phyloP scores from a whole-genome alignment of 1,140 invertebrate species.

The Cotesia typhae region DNA sequence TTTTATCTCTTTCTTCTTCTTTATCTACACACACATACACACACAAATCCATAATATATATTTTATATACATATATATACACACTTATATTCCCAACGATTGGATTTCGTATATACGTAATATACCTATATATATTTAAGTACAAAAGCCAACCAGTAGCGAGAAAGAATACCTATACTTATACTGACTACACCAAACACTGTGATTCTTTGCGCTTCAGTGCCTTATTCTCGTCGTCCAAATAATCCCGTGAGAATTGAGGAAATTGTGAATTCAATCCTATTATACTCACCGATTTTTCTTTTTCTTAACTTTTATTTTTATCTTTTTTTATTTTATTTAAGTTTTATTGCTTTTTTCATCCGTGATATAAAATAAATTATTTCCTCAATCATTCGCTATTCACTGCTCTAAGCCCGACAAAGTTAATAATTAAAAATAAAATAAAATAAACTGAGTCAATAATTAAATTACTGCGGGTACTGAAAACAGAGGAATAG shows the following conservation, averaged over 20 bases:
- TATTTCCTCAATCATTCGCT: too few species aligned
- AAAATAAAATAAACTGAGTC: too few species aligned
- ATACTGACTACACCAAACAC: neutral
- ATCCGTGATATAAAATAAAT: too few species aligned
- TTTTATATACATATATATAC: neutral
- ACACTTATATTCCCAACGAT: neutral
- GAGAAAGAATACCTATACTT: too few species aligned
- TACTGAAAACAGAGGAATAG: too few species aligned
- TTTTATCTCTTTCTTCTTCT: slow-evolving; percentile 10
- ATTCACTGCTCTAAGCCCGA: too few species aligned
- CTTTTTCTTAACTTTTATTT: neutral
- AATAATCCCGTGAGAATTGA: slow-evolving; percentile 7
- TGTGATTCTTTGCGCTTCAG: slow-evolving; percentile 1
- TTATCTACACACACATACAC: neutral
- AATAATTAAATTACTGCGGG: too few species aligned
- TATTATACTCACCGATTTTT: slow-evolving; percentile 1
- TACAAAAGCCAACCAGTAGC: too few species aligned
- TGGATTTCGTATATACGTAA: neutral
- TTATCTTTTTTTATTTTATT: neutral
- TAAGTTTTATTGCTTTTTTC: too few species aligned
- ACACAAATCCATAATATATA: too few species aligned
- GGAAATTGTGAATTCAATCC: slow-evolving; percentile 1
- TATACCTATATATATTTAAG: slow-evolving; percentile 16
- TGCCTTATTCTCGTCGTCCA: slow-evolving; percentile 10
- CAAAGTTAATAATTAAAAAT: too few species aligned